These are phyloP conservation scores for Ernsta delagoae DNA, from an alignment of 2,888 invertebrate species.

Conservation along the genomic window DNA sequence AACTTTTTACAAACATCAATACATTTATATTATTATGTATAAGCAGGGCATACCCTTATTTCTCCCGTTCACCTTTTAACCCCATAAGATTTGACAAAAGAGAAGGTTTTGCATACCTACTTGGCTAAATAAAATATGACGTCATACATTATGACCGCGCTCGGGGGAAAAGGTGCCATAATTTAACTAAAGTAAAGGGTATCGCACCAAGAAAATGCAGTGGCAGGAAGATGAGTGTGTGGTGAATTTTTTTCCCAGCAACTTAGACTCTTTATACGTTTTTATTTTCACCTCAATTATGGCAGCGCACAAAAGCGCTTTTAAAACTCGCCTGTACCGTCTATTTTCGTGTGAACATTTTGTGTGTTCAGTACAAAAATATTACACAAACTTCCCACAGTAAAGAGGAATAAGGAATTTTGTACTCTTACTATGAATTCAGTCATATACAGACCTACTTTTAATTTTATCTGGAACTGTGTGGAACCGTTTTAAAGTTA, in stretches of 20 bases:
- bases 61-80: background rate
- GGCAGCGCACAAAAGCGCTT: slow-evolving; percentile 7
- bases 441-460: background rate
- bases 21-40: too few species aligned
- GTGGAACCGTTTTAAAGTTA: too few species aligned
- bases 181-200: slow-evolving; percentile 31
- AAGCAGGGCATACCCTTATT: too few species aligned
- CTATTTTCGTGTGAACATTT: background rate
- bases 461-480: too few species aligned
- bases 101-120: slow-evolving; percentile 21
- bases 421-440: background rate
- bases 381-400: background rate
- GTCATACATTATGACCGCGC: slow-evolving; percentile 26
- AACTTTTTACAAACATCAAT: too few species aligned
- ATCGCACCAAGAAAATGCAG: slow-evolving; percentile 21
- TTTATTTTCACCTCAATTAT: slow-evolving; percentile 17
- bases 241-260: slow-evolving; percentile 3
- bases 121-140: slow-evolving; percentile 18
- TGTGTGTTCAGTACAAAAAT: background rate
- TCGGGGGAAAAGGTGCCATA: slow-evolving; percentile 15
- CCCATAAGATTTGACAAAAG: slow-evolving; percentile 7
- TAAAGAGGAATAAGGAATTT: background rate
- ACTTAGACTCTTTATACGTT: slow-evolving; percentile 6
- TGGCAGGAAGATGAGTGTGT: background rate
- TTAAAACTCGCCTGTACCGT: background rate